Conservation (phyloP, 2,888 invertebrate genomes). For the Priocnemis perturbator region DNA sequence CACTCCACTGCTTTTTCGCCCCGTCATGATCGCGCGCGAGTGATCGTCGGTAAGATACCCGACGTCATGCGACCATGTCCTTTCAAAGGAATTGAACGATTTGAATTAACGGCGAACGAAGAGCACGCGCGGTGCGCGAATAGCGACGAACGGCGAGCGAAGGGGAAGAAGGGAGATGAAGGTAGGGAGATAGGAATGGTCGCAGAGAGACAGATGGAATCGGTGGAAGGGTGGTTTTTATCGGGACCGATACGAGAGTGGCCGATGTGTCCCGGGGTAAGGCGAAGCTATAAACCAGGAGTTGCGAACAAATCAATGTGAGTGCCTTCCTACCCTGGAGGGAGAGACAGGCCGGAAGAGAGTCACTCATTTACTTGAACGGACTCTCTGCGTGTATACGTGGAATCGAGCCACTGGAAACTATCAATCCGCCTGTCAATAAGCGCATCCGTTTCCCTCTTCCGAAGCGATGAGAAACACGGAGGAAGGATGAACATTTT, state of each 20-base stretch:
- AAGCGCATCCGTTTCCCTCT: slow-evolving; percentile 40
- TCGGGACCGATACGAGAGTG: slow-evolving; percentile 50
- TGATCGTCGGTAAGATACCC: neutral
- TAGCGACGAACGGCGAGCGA: no score
- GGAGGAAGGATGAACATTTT: slow-evolving; percentile 13
- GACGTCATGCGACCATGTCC: slow-evolving; percentile 31
- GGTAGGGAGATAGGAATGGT: no score
- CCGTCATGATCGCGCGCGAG: no score
- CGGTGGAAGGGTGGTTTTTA: slow-evolving; percentile 43
- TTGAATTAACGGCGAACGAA: slow-evolving; percentile 53
- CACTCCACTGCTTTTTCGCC: no score
- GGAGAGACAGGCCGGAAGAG: slow-evolving; percentile 24
- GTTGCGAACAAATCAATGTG: slow-evolving; percentile 72
- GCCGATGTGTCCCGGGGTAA: slow-evolving; percentile 41
- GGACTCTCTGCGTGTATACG: slow-evolving; percentile 44
- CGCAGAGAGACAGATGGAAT: neutral
- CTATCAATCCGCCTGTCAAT: slow-evolving; percentile 64
- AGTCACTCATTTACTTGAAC: slow-evolving; percentile 63
- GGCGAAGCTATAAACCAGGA: slow-evolving; percentile 66
- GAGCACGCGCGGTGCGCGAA: slow-evolving; percentile 2
- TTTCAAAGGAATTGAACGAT: slow-evolving; percentile 57
- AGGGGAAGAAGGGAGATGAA: no score
- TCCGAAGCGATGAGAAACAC: neutral
- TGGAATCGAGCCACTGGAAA: slow-evolving; percentile 49
- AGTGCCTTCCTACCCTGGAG: slow-evolving; percentile 59